phyloP scores from a whole-genome alignment of 1,140 invertebrate genomes.

The Rhynchophorus ferrugineus region DNA sequence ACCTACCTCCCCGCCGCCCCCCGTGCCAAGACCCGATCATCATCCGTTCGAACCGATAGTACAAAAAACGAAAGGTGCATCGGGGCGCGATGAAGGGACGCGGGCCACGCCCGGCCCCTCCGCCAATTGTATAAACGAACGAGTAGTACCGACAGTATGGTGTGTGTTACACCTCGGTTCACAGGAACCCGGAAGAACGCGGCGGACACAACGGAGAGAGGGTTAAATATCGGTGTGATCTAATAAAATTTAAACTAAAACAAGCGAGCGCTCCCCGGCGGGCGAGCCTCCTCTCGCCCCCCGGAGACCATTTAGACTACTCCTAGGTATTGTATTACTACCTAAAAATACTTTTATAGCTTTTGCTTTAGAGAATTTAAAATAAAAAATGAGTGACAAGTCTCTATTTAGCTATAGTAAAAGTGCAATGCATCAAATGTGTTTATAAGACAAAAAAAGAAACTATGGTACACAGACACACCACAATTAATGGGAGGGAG shows the following conservation, averaged over 20 bases:
- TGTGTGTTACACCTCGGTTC: too few relatives aligned
- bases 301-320: slow-evolving; percentile 8
- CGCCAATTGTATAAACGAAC: too few relatives aligned
- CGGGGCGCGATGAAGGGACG: too few relatives aligned
- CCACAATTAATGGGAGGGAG: slow-evolving; percentile 1
- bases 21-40: too few relatives aligned
- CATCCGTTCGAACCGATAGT: too few relatives aligned
- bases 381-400: slow-evolving; percentile 18
- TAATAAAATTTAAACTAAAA: too few relatives aligned
- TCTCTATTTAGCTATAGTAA: slow-evolving; percentile 26
- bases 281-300: slow-evolving; percentile 11
- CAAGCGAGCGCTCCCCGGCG: background rate
- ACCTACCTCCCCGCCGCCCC: too few relatives aligned
- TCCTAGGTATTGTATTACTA: slow-evolving; percentile 19
- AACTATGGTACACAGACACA: slow-evolving; percentile 16
- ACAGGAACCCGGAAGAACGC: too few relatives aligned
- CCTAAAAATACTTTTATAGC: slow-evolving; percentile 26
- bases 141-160: too few relatives aligned
- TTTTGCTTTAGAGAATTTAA: slow-evolving; percentile 32
- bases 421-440: slow-evolving; percentile 23
- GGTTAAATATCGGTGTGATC: background rate
- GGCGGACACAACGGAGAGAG: too few relatives aligned
- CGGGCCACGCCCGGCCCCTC: too few relatives aligned
- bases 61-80: too few relatives aligned
- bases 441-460: slow-evolving; percentile 17